phyloP scores from a whole-genome alignment of 1,140 invertebrate genomes.

The Drosophila nannoptera region DNA sequence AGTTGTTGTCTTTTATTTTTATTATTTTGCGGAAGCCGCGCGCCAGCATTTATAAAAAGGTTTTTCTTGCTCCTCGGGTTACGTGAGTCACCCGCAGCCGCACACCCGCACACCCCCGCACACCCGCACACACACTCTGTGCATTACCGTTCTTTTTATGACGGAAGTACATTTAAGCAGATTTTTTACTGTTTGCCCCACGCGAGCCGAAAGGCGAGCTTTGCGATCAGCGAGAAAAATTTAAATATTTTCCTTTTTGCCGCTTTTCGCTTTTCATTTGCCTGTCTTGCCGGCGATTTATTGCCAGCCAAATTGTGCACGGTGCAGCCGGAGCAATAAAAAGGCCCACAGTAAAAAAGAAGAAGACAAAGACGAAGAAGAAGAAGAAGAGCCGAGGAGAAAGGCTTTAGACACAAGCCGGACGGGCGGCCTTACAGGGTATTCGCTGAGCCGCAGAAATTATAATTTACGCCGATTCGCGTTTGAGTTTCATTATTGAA shows the following conservation, averaged over 20 bases:
- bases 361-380: constrained; percentile 27
- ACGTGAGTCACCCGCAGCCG: constrained; percentile 48
- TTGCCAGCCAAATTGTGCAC: constrained; percentile 61
- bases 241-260: constrained; percentile 60
- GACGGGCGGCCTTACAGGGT: constrained; percentile 3
- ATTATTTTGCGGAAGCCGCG: constrained; percentile 71
- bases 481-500: constrained; percentile 63
- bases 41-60: constrained; percentile 73
- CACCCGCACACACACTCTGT: constrained; percentile 36
- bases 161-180: constrained; percentile 76
- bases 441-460: neutral
- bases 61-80: constrained; percentile 66
- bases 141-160: constrained; percentile 75
- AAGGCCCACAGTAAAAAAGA: neutral
- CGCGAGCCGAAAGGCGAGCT: constrained; percentile 15
- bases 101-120: constrained; percentile 23
- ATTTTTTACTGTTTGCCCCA: constrained; percentile 55
- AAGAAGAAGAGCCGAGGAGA: constrained; percentile 42
- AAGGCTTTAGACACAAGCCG: constrained; percentile 29
- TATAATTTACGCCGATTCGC: constrained; percentile 10
- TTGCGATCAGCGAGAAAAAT: constrained; percentile 47
- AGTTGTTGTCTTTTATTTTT: constrained; percentile 66
- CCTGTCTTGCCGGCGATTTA: constrained; percentile 59
- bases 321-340: constrained; percentile 25
- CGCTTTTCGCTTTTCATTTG: constrained; percentile 56